phyloP scores from a whole-genome alignment of 2,113 vertebrate genomes.

The Sebastes fasciatus region DNA sequence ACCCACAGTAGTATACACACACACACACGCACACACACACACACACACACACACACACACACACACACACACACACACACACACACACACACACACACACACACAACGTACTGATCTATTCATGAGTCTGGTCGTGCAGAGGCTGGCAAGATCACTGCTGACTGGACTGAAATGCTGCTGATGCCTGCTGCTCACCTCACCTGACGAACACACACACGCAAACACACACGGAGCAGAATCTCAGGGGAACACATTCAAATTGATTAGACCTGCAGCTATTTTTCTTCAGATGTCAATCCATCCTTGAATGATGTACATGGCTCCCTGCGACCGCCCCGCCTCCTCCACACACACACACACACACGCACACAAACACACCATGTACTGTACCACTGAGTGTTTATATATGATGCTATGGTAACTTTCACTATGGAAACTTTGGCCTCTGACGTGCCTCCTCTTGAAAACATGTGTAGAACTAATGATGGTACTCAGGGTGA shows the following conservation, averaged over 20 bases:
- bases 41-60: conserved; percentile 32
- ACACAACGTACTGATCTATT: conserved; percentile 73
- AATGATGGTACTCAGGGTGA: conserved; percentile 55
- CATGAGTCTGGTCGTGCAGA: conserved; percentile 66
- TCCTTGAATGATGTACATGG: conserved; percentile 62
- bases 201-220: conserved; percentile 51
- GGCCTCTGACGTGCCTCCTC: conserved; percentile 34
- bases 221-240: conserved; percentile 4
- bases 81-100: conserved; percentile 28
- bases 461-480: conserved; percentile 47
- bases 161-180: conserved; percentile 80
- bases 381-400: neutral
- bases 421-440: conserved; percentile 63
- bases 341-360: neutral
- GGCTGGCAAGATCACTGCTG: conserved; percentile 77
- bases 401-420: conserved; percentile 36
- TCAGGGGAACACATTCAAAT: conserved; percentile 63
- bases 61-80: conserved; percentile 31
- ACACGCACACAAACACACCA: conserved; percentile 4
- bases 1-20: neutral
- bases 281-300: conserved; percentile 77
- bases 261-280: conserved; percentile 79
- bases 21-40: conserved; percentile 27
- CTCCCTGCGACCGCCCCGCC: neutral
- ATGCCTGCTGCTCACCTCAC: conserved; percentile 75